phyloP scores from a whole-genome alignment of 1,140 invertebrate species.

The Bombus huntii region DNA sequence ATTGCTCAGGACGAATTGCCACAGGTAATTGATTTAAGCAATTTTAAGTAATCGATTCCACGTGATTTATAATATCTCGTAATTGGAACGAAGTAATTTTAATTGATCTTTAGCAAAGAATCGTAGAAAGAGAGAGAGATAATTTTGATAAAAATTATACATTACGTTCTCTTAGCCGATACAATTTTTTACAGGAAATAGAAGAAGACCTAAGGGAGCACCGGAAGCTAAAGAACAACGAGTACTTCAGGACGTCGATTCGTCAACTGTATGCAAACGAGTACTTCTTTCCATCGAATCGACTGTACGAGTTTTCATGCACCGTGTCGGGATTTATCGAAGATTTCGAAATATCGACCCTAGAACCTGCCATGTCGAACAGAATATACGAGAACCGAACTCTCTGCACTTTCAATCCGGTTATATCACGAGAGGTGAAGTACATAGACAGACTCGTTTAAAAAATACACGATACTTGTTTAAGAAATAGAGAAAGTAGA shows the following conservation, averaged over 20 bases:
- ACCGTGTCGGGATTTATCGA: conserved; percentile 31
- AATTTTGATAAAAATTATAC: no score
- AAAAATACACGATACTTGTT: background rate
- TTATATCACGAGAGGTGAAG: conserved; percentile 42
- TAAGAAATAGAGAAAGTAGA: background rate
- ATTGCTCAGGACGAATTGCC: conserved; percentile 72
- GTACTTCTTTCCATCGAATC: conserved; percentile 85
- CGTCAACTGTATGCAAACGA: conserved; percentile 83
- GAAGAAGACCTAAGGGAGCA: conserved; percentile 82
- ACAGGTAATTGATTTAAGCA: conserved; percentile 47
- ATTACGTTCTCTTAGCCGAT: background rate
- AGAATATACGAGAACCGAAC: conserved; percentile 40
- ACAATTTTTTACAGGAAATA: background rate
- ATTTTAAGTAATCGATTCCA: no score
- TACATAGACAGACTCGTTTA: background rate
- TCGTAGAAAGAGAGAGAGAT: no score
- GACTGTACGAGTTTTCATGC: conserved; percentile 73
- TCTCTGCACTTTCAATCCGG: conserved; percentile 62
- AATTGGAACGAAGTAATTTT: no score
- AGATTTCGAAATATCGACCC: conserved; percentile 37
- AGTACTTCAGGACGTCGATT: conserved; percentile 84
- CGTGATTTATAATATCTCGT: no score
- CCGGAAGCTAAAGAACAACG: conserved; percentile 84
- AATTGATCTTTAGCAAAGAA: no score
- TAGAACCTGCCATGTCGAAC: conserved; percentile 10